Conservation (phyloP, 1,140 invertebrate species). For the Eupristina koningsbergeri region DNA sequence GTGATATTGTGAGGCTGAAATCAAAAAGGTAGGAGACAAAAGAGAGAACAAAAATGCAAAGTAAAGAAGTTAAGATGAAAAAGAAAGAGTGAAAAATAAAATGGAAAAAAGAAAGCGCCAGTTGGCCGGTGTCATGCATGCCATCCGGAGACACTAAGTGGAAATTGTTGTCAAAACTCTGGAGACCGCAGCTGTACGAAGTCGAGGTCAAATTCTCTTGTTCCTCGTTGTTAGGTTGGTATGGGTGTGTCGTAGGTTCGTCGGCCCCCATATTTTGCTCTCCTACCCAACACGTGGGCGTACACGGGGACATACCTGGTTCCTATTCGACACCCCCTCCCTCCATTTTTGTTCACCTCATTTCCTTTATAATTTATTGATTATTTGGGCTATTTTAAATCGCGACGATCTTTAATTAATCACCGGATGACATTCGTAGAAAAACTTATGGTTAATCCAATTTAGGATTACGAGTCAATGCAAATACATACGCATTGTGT, state of each 20-base stretch:
- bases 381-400: neutral
- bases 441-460: no score
- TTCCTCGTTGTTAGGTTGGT: neutral
- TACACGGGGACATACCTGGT: conserved; percentile 57
- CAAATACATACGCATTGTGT: no score
- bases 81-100: conserved; percentile 15
- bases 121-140: conserved; percentile 57
- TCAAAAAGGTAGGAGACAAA: neutral
- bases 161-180: conserved; percentile 73
- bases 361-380: neutral
- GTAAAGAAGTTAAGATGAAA: conserved; percentile 34
- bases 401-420: neutral
- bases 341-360: neutral
- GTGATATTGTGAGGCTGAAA: neutral
- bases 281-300: conserved; percentile 58
- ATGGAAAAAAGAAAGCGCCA: conserved; percentile 31
- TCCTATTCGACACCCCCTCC: conserved; percentile 20
- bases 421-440: neutral
- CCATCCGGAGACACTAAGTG: conserved; percentile 70
- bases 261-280: conserved; percentile 62
- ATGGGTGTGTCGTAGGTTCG: conserved; percentile 49
- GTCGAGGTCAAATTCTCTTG: conserved; percentile 31
- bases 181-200: conserved; percentile 56
- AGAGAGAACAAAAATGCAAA: conserved; percentile 13
- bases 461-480: no score